Base-by-base conservation (phyloP, 2,888 invertebrate species). In the Apotomis capreana region DNA sequence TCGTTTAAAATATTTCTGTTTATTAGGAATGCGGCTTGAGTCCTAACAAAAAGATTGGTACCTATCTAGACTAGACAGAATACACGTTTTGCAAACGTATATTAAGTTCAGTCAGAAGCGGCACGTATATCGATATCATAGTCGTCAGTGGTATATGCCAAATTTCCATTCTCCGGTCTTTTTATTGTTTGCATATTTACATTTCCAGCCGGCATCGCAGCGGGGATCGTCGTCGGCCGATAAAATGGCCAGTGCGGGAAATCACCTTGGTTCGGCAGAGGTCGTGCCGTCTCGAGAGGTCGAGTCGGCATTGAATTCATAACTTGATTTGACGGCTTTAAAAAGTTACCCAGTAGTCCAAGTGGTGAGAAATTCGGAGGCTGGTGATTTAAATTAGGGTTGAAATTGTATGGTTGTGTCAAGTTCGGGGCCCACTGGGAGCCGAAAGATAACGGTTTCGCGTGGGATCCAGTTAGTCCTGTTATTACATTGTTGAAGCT, bases 71-170 rank as follows among this genome's bases (percentile, higher is more conserved):
- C 3, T 49, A 9, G 49, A 49, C 9, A 3, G 3, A 49, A 9
- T 3, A 6, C 49, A 49, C 3, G 9, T 6, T 6, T 40, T 0
- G 5, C 5, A 40, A 40, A 40, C 6, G 2, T 40, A 6, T 5
- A 6, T 55, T 64, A 64, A 44, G 60, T 37, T 55, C 46, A 10
- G n/a, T 37, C 70, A 52, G 69, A 62, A 57, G 68, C 73, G 51
- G 69, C 26, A 36, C 78, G 77, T 26, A 77, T 60, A 57, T 79
- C 78, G 54, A 78, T 79, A 63, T 77, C 77, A 49, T 75, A 78
- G 37, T 75, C 73, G 36, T 63, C 74, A 59, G 74, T 73, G 46
- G 63, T 69, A 69, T 68, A 59, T 8, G 3, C 52, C 52, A 49
- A 37, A 15, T 69, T 65, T 61, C 58, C 64, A 54, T 26, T 54